A percentile compares a stretch with the other conserved stretches of the same genome.
Evolutionary conservation across 2,888 invertebrate genomes (phyloP).

Genomic region (Trissoscelio sp.): DNA sequence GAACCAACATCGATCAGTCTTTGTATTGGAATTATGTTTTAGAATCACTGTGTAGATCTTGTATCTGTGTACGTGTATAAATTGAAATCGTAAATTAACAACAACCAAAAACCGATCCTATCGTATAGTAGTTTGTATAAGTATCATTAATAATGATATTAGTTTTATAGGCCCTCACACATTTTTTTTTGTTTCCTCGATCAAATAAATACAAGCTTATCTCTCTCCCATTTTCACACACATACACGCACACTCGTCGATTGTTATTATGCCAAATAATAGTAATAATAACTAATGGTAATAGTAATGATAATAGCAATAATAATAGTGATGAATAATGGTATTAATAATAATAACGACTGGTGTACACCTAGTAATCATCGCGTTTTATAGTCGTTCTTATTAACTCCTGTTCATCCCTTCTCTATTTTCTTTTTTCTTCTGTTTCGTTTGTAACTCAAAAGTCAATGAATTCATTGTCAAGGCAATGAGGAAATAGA

Average conservation of each 20-base stretch:
- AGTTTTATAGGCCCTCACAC: conserved; percentile 70
- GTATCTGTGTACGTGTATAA: conserved; percentile 63
- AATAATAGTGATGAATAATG: conserved; percentile 59
- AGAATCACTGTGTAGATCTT: conserved; percentile 80
- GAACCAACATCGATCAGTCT: conserved; percentile 84
- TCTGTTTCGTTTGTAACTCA: conserved; percentile 24
- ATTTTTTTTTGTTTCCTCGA: conserved; percentile 45
- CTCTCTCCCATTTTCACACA: conserved; percentile 24
- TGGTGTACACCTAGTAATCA: conserved; percentile 52
- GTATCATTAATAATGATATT: conserved; percentile 68
- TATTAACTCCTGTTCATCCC: not conserved
- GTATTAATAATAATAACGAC: conserved; percentile 56
- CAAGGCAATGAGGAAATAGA: conserved; percentile 63
- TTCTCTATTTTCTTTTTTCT: conserved; percentile 7
- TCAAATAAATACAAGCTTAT: conserved; percentile 71
- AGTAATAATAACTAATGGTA: conserved; percentile 51
- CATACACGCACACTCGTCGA: conserved; percentile 49
- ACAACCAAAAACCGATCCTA: conserved; percentile 81
- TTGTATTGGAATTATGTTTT: conserved; percentile 82
- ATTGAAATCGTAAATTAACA: conserved; percentile 74
- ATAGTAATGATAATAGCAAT: conserved; percentile 58
- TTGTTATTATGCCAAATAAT: conserved; percentile 64
- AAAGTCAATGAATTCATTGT: conserved; percentile 52
- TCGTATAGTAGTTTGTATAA: conserved; percentile 76
- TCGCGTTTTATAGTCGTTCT: conserved; percentile 31